Evolutionary conservation across 2,113 vertebrate species (phyloP), one percentile per base, ranked within the genome.

Genomic region (Ophiodon elongatus): DNA sequence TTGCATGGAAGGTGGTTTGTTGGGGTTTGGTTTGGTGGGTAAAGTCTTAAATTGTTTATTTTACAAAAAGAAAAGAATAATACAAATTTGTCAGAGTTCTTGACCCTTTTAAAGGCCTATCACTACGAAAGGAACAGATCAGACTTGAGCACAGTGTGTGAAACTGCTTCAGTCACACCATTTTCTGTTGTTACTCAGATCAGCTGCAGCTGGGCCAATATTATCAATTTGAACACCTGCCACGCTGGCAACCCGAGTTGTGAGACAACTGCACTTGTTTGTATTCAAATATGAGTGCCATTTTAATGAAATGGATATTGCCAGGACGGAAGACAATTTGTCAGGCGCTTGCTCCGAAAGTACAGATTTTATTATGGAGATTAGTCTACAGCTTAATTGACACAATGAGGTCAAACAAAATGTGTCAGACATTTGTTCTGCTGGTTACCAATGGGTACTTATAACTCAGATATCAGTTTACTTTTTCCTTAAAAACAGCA

Each of bases 161-260:
- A 74, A 76, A 69, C 47, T 23, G 52, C 77, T 41, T 83, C 33
- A 64, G 27, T 77, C 37, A 68, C 69, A 64, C 68, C 6, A 37
- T 73, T 79, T 72, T 29, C 65, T 74, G 67, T 65, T 82, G 78
- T 75, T 78, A 29, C 54, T 65, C 69, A 81, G 64, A 80, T 82
- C 69, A 73, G 85, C 70, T 74, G 79, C 85, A 91, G 80, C 88
- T 89, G 79, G 8, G 74, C 88, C 81, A 83, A 33, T 50, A 69
- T 77, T 75, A 79, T 77, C 79, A 88, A 66, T 86, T 23, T 74
- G 73, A 91, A 89, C 87, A 91, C 82, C 81, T 91, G 88, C 81
- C 76, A 80, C 23, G 65, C 71, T 85, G 81, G 83, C 81, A 83
- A 37, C 45, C 57, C 45, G 27, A 71, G 73, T 68, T 75, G 60